These are phyloP conservation scores for Acinonyx jubatus DNA, from an alignment of 2,113 vertebrate genomes.

Conservation along the genomic window DNA sequence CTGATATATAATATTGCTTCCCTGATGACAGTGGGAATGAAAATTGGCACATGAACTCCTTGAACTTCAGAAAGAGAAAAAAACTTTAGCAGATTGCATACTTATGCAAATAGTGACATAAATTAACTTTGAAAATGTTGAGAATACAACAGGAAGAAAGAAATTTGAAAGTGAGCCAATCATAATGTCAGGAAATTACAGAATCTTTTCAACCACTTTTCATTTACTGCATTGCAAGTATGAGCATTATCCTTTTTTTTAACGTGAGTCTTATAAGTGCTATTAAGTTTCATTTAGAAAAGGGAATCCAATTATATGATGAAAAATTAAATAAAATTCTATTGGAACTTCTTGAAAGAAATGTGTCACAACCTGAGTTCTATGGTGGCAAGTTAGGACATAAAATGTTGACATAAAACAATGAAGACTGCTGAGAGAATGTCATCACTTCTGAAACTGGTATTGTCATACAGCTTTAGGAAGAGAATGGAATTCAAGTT, in stretches of 20 bases:
- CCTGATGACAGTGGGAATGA: conserved; percentile 60
- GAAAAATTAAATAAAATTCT: conserved; percentile 2
- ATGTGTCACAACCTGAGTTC: not conserved
- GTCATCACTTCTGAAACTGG: not conserved
- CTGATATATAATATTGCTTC: conserved; percentile 65
- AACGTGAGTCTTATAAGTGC: not conserved
- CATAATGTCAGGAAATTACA: conserved; percentile 47
- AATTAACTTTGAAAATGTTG: conserved; percentile 42
- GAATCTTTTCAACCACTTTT: conserved; percentile 24
- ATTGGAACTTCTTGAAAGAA: conserved; percentile 21
- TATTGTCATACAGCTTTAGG: not conserved
- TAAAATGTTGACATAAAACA: not conserved
- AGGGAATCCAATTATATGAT: not conserved
- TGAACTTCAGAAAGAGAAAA: not conserved
- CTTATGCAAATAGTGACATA: not conserved
- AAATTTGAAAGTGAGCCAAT: conserved; percentile 55
- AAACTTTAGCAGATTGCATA: conserved; percentile 60
- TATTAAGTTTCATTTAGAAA: not conserved
- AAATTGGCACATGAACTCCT: conserved; percentile 52
- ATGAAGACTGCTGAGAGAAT: not conserved
- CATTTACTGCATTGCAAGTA: conserved; percentile 52
- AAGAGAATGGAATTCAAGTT: not conserved
- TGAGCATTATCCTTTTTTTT: conserved; percentile 21
- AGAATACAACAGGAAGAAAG: conserved; percentile 40
- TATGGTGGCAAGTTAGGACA: not conserved